Conservation (phyloP, 2,113 vertebrate genomes). For the Bufo bufo region DNA sequence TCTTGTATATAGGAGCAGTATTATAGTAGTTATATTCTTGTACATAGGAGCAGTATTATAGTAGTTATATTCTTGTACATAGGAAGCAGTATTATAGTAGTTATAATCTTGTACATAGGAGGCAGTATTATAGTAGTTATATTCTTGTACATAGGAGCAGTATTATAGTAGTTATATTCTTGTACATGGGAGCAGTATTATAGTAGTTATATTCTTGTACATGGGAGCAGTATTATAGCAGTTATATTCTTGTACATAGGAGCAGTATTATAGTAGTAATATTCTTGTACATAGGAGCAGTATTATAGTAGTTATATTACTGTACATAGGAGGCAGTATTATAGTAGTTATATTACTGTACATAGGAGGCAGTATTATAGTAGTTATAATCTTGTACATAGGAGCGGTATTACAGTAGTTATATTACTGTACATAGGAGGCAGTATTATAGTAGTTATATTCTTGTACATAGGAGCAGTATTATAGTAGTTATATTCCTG, state of each 20-base stretch:
- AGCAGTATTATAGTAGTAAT: slow-evolving; percentile 1
- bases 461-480: too few species aligned
- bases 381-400: neutral
- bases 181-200: neutral
- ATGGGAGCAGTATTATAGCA: neutral
- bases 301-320: too few species aligned
- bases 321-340: neutral
- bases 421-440: neutral
- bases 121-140: too few species aligned
- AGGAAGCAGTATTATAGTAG: neutral
- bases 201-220: slow-evolving; percentile 4
- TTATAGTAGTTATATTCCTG: neutral
- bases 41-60: neutral
- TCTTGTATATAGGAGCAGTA: too few species aligned
- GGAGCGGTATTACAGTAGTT: neutral
- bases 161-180: slow-evolving; percentile 5
- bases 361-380: neutral
- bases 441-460: too few species aligned
- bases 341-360: slow-evolving; percentile 12
- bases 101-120: too few species aligned
- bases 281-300: neutral
- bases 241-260: neutral
- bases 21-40: too few species aligned
- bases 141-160: neutral
- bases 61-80: neutral